Percentiles rank a stretch among this genome's conserved stretches.
Conservation (phyloP, 2,888 invertebrate species). For the Stictocephala bisonia region DNA sequence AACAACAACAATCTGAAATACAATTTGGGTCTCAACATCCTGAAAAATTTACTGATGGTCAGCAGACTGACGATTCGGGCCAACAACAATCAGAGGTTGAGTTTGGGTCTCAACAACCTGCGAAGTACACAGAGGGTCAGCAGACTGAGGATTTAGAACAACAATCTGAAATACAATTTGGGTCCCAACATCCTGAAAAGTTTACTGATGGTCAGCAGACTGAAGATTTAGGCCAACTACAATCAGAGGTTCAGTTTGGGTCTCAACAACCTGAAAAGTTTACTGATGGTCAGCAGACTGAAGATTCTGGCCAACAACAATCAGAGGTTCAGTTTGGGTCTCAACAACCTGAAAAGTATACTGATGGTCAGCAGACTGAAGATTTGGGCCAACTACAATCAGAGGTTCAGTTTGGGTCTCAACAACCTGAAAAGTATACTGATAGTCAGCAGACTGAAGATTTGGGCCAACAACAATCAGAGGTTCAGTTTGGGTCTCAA, state of each 20-base stretch:
- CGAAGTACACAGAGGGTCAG: not conserved
- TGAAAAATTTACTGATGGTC: constrained; percentile 48
- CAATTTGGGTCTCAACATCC: no score
- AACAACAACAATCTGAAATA: constrained; percentile 42
- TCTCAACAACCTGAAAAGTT: constrained; percentile 22
- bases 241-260: constrained; percentile 23
- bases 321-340: constrained; percentile 2
- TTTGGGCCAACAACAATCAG: constrained; percentile 56
- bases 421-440: not conserved
- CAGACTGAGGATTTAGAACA: constrained; percentile 18
- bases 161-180: no score
- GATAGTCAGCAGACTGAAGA: constrained; percentile 48
- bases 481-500: no score
- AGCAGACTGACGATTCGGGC: constrained; percentile 54
- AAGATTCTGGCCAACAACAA: not conserved
- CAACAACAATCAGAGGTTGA: constrained; percentile 24
- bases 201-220: no score
- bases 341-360: constrained; percentile 6
- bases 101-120: constrained; percentile 24
- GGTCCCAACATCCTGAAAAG: no score
- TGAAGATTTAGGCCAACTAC: no score
- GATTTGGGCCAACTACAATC: constrained; percentile 60
- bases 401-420: constrained; percentile 47
- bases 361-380: constrained; percentile 30
- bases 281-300: constrained; percentile 49